phyloP scores from a whole-genome alignment of 2,888 invertebrate species.

The Drosophila leonis region DNA sequence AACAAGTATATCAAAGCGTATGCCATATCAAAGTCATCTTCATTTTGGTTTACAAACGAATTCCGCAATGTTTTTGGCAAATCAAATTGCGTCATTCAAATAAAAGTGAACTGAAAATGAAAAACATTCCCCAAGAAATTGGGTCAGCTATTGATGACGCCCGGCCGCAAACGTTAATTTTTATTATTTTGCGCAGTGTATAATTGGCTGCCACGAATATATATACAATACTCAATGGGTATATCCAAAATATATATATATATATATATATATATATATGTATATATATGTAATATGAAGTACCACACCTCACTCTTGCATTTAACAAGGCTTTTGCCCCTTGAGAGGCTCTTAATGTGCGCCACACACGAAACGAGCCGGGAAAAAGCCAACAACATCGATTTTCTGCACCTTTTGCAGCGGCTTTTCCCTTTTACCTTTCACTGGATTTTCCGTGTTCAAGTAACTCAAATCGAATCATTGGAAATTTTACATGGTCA shows the following conservation, averaged over 20 bases:
- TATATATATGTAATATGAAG: neutral
- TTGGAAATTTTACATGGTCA: conserved; percentile 48
- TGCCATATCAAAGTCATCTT: conserved; percentile 36
- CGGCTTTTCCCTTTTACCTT: conserved; percentile 39
- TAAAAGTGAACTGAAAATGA: conserved; percentile 10
- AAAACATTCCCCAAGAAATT: conserved; percentile 23
- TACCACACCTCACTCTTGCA: conserved; percentile 4
- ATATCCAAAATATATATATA: conserved; percentile 20
- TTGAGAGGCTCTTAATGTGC: conserved; percentile 42
- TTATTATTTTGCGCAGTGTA: conserved; percentile 59
- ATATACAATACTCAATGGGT: conserved; percentile 28
- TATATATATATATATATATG: neutral
- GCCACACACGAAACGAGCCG: conserved; percentile 38
- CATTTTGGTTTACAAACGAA: conserved; percentile 27
- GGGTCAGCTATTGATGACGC: conserved; percentile 60
- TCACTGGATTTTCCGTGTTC: conserved; percentile 39
- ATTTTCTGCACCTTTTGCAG: conserved; percentile 59
- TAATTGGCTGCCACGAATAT: conserved; percentile 39
- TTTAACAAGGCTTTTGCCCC: conserved; percentile 9
- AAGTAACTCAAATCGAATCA: conserved; percentile 68
- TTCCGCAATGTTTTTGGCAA: conserved; percentile 33
- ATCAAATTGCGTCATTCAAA: conserved; percentile 49
- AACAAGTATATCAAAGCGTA: conserved; percentile 32
- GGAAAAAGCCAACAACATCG: conserved; percentile 57
- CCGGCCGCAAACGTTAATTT: conserved; percentile 49